These are phyloP conservation scores for Vanessa atalanta DNA, from an alignment of 1,140 invertebrate species.

Conservation along the genomic window DNA sequence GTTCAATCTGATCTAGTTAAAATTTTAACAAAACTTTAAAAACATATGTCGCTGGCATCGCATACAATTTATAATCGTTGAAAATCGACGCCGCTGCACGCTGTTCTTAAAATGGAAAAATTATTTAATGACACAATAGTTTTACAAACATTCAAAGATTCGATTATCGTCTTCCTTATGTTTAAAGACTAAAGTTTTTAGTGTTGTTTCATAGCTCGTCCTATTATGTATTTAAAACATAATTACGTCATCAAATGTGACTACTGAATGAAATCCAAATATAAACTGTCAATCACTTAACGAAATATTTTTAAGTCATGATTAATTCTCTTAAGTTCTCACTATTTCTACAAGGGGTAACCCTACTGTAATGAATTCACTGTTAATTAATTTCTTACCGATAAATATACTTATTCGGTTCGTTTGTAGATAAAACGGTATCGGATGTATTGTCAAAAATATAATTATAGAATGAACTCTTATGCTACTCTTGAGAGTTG, in stretches of 20 bases:
- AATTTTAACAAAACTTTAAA: not conserved
- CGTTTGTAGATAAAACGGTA: slow-evolving; percentile 22
- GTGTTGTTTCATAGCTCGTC: no score
- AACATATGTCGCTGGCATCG: slow-evolving; percentile 5
- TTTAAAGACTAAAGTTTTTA: no score
- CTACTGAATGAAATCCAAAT: no score
- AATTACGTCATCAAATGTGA: no score
- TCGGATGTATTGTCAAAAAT: not conserved
- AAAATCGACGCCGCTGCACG: not conserved
- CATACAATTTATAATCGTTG: slow-evolving; percentile 17
- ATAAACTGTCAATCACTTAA: no score
- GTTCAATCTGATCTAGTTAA: no score
- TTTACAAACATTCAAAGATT: no score
- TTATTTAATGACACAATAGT: no score
- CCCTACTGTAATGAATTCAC: slow-evolving; percentile 29
- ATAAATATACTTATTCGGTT: slow-evolving; percentile 32
- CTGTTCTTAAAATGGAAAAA: not conserved
- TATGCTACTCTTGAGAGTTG: not conserved
- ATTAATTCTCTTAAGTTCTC: no score
- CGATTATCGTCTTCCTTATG: no score
- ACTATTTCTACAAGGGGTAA: not conserved
- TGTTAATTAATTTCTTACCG: slow-evolving; percentile 34
- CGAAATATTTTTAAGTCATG: no score
- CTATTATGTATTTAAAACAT: no score
- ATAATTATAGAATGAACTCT: slow-evolving; percentile 9